Conservation (phyloP, 2,113 vertebrate species). For the Carassius auratus region DNA sequence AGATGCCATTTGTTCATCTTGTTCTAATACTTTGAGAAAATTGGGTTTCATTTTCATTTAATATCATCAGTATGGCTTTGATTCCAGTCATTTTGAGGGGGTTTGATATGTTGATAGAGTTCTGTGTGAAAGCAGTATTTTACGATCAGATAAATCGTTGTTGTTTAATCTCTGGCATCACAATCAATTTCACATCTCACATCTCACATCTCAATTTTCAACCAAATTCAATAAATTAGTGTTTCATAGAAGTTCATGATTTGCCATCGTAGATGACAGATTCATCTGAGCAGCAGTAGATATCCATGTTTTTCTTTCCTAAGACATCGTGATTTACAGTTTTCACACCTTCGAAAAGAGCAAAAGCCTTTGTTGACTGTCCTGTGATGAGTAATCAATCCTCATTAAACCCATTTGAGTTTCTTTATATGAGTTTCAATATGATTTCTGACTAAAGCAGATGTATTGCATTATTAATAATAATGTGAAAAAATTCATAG, state of each 20-base stretch:
- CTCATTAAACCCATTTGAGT: neutral
- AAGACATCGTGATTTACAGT: constrained; percentile 1
- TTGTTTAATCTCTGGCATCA: neutral
- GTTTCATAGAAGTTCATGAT: neutral
- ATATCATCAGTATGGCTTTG: neutral
- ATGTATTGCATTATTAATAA: neutral
- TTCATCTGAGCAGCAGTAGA: neutral
- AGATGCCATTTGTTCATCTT: neutral
- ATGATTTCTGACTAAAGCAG: neutral
- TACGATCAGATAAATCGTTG: neutral
- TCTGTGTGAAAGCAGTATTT: neutral
- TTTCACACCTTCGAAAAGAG: neutral
- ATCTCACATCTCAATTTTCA: neutral
- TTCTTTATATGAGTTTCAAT: neutral
- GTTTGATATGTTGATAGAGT: neutral
- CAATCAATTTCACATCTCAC: no score
- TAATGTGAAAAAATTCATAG: neutral
- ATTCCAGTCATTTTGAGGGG: neutral
- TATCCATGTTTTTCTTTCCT: neutral
- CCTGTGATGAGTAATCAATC: neutral
- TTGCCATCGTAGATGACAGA: neutral
- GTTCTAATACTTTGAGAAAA: neutral
- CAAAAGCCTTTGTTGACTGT: neutral
- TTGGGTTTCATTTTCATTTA: neutral
- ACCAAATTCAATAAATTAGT: neutral